Base-by-base conservation (phyloP, 2,113 vertebrate genomes). In the Gymnorhina tibicen region DNA sequence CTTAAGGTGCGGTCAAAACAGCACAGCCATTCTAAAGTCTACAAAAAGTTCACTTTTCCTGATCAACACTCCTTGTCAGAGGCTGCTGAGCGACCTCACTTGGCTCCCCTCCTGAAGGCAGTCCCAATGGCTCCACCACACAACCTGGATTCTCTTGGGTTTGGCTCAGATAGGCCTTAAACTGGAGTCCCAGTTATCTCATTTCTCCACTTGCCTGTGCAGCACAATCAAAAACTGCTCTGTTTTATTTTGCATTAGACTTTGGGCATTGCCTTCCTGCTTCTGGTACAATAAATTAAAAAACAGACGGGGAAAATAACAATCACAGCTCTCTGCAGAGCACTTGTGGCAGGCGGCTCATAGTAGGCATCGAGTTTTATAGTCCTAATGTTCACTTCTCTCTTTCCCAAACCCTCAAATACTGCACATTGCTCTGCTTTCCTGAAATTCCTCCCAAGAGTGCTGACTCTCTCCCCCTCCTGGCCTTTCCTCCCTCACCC, bases 231-330 rank as follows among this genome's bases (percentile, higher is more conserved):
- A 93, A 87, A 91, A 50, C 62, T 1, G 7, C 75, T 91, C 87
- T 28, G 46, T 32, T 83, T 88, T 92, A 73, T 95, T 95, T 89
- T 85, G 79, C 76, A 73, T 84, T 69, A 84, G 68, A 70, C 56
- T 91, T 53, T 18, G 63, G 92, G 72, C 75, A 92, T 59, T 21
- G 37, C 58, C 66, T 84, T 68, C 49, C 88, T 49, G 78, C 68
- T 84, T 73, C 80, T 88, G 70, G 33, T 85, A 73, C 3, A 6
- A 80, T 70, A 89, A 94, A 93, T 90, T 84, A 50, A 80, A 84
- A 91, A 89, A 37, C 39, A 60, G 52, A 94, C 46, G n/a, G 56
- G 75, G 79, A 60, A 94, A 95, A 97, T 69, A 83, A 92, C 53
- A 72, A 75, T 39, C 63, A 72, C 3, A 3, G 84, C 69, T 93